A percentile compares a stretch with the other conserved stretches of the same genome.
These are phyloP conservation scores for Ophioninae sp. DNA, from an alignment of 2,888 invertebrate species.

Conservation along the genomic window DNA sequence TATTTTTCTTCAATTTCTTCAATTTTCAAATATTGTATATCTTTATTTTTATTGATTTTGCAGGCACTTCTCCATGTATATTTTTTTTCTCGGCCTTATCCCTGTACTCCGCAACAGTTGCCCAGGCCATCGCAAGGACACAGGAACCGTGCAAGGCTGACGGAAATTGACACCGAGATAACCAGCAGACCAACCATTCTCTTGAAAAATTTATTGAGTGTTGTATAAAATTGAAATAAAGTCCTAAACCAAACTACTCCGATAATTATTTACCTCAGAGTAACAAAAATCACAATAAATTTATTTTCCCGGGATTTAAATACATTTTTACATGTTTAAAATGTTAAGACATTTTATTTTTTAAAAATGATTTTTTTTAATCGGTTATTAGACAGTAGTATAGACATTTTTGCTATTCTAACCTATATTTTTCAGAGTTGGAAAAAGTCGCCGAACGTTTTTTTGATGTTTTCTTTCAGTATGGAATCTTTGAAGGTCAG, in stretches of 20 bases:
- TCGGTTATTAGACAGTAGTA: too few species aligned
- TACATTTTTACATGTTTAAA: too few species aligned
- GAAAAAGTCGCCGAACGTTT: too few species aligned
- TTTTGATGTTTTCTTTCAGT: too few species aligned
- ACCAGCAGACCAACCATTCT: slow-evolving; percentile 67
- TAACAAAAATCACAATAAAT: background rate
- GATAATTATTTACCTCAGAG: background rate
- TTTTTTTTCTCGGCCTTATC: slow-evolving; percentile 87
- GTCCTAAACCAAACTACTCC: background rate
- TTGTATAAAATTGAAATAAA: slow-evolving; percentile 52
- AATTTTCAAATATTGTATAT: background rate
- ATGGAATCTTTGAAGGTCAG: too few species aligned
- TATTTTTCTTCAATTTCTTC: background rate
- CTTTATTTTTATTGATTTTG: slow-evolving; percentile 69
- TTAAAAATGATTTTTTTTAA: too few species aligned
- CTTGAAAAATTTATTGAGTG: slow-evolving; percentile 73
- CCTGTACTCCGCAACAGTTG: slow-evolving; percentile 85
- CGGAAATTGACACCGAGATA: slow-evolving; percentile 72
- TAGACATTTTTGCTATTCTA: too few species aligned
- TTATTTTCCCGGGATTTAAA: too few species aligned
- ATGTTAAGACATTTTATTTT: too few species aligned
- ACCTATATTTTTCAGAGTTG: too few species aligned
- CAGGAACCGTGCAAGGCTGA: slow-evolving; percentile 74
- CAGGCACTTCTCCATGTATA: slow-evolving; percentile 89
- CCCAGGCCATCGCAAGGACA: slow-evolving; percentile 84